Percentiles rank a stretch among this genome's conserved stretches.
Evolutionary conservation across 2,113 vertebrate species (phyloP).

Genomic region (Cathartes aura): DNA sequence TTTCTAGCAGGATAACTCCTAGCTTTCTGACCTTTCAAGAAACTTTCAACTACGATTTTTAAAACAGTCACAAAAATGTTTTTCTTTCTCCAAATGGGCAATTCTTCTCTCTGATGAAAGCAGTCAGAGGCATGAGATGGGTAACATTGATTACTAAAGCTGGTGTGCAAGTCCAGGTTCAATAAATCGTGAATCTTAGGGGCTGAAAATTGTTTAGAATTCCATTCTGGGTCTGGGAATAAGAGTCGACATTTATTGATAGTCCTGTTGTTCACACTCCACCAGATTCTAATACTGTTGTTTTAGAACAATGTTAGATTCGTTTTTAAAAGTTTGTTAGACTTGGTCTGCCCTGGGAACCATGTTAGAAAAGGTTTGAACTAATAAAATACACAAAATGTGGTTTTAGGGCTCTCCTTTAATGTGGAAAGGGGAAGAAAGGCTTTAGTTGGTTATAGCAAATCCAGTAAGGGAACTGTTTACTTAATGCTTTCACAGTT

Average conservation of each 20-base stretch:
- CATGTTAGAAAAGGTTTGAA: slow-evolving; percentile 18
- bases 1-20: background rate
- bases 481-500: background rate
- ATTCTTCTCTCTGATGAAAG: background rate
- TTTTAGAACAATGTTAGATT: background rate
- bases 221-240: background rate
- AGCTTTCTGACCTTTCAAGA: slow-evolving; percentile 41
- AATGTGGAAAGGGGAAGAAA: slow-evolving; percentile 61
- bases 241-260: slow-evolving; percentile 13
- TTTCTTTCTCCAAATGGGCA: background rate
- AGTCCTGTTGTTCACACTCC: background rate
- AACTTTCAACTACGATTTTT: background rate
- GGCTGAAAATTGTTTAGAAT: slow-evolving; percentile 1
- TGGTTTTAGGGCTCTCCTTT: slow-evolving; percentile 43
- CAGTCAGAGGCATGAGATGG: background rate
- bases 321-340: background rate
- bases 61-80: slow-evolving; percentile 26
- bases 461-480: slow-evolving; percentile 29
- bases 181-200: background rate
- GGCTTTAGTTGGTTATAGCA: background rate
- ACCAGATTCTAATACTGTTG: background rate
- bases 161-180: background rate
- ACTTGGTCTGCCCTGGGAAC: slow-evolving; percentile 23
- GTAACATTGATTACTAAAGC: slow-evolving; percentile 14
- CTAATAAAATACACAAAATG: slow-evolving; percentile 59